These are phyloP conservation scores for Aulostomus chinensis DNA, from an alignment of 2,797 vertebrate species.

Conservation along the genomic window DNA sequence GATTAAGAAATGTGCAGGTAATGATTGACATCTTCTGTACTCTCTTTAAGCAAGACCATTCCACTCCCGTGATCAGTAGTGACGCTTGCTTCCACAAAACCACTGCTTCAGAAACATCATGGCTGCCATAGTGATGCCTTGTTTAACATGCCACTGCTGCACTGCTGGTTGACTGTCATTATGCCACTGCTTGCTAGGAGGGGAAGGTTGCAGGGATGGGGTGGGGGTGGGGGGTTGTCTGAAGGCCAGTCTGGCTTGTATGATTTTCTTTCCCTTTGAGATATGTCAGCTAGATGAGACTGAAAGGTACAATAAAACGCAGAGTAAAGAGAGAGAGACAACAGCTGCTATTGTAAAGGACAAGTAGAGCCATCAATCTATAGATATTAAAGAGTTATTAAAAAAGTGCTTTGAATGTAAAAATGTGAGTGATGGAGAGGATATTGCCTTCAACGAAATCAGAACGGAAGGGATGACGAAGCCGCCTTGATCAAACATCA, in stretches of 20 bases:
- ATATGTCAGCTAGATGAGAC: slow-evolving; percentile 41
- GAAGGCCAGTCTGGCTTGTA: no score
- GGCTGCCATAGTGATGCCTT: slow-evolving; percentile 52
- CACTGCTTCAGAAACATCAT: slow-evolving; percentile 60
- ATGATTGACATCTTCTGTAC: not conserved
- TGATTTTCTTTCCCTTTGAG: no score
- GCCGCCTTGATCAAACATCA: slow-evolving; percentile 24
- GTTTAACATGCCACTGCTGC: slow-evolving; percentile 42
- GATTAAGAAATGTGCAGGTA: not conserved
- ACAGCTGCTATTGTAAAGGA: slow-evolving; percentile 16
- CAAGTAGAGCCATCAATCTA: slow-evolving; percentile 36
- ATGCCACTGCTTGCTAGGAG: slow-evolving; percentile 32
- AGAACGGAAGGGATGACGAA: slow-evolving; percentile 37
- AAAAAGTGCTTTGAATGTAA: slow-evolving; percentile 46
- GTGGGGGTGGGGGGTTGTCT: not conserved
- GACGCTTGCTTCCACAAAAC: slow-evolving; percentile 49
- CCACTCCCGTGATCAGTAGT: slow-evolving; percentile 36
- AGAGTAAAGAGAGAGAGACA: slow-evolving; percentile 18
- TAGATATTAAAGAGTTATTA: slow-evolving; percentile 31
- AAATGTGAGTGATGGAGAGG: slow-evolving; percentile 26
- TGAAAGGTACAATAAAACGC: slow-evolving; percentile 33
- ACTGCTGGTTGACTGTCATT: slow-evolving; percentile 40
- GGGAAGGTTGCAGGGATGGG: not conserved
- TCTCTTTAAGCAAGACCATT: slow-evolving; percentile 22
- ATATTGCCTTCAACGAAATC: slow-evolving; percentile 33